Base-by-base conservation (phyloP, 2,797 vertebrate species). In the Pipistrellus pygmaeus region DNA sequence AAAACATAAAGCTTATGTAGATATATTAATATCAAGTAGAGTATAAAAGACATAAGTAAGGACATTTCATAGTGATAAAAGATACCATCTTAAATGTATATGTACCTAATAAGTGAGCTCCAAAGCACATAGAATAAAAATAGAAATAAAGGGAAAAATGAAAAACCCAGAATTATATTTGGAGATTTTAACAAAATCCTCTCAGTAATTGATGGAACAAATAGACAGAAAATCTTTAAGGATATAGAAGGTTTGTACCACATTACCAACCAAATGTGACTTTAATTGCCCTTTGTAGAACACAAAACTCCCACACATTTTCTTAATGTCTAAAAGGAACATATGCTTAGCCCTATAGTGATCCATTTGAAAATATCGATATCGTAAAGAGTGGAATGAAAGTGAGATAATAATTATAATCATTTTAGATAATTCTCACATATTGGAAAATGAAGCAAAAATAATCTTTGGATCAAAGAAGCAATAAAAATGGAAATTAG, bases 381-480 rank as follows among this genome's bases (percentile, higher is more conserved):
- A 38, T n/a, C 25, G 21, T 51, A 44, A 25, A 77, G 44, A 35
- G 14, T 44, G 15, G 86, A 90, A 23, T 94, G 35, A 71, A 64
- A 78, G 73, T 77, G 41, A 60, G 71, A 55, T 82, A 20, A 38
- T 80, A 81, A 82, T 93, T 60, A 76, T 13, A 75, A 25, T 75
- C 46, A 75, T 78, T 94, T 64, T 53, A 85, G 81, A 41, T 90
- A 87, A 84, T 82, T 91, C 44, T 89, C 48, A 90, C 71, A 76
- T 90, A 90, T 44, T 91, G 6, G 62, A 86, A 95, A 91, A 88
- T 76, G 32, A 94, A 91, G 46, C 8, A 53, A 4, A 88, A 96
- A 64, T 88, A 88, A 86, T 95, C 46, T 53, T 68, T 82, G 53
- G 25, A 12, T 88, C 64, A 75, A 73, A 78, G 73, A 86, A 85